Evolutionary conservation across 2,113 vertebrate species (phyloP), one percentile per base, ranked within the genome.

Genomic region (Stigmatopora argus): DNA sequence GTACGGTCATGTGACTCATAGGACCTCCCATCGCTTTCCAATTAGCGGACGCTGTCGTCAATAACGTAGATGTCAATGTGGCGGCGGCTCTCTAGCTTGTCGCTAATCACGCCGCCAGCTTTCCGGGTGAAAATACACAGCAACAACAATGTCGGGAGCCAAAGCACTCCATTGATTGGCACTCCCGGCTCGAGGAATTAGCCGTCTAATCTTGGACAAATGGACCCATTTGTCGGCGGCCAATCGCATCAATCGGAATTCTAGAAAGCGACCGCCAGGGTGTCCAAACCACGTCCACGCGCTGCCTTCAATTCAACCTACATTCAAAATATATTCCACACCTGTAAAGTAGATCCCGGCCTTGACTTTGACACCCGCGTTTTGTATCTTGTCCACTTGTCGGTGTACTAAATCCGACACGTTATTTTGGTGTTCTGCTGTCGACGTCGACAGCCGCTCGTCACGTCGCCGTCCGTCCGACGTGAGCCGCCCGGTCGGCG

Each of bases 31-130:
- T 89, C 89, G 90, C 89, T 91, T 91, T 91, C 89, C 90, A 90
- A 92, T 91, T 89, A 91, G 88, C 83, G 83, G 83, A 81, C 86
- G 83, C 89, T 87, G 83, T 91, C 86, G 84, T 90, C 90, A 89
- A 90, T 90, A 90, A 91, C 90, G 88, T 82, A 84, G 82, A 91
- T 88, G 90, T 90, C 90, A 89, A 91, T 90, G 90, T 74, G 84
- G 83, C 78, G 75, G 81, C 78, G 80, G 82, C 85, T 55, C 21
- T 55, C 52, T 53, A 4, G n/a, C 21, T 81, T 81, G 84, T 88
- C 84, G 90, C 90, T 90, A 89, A 91, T 90, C 89, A 89, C 80
- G 61, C 84, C 77, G 82, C 89, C 86, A 67, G 57, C 86, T 85
- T 83, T 80, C 86, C 41, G 59, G 59, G 18, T 41, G 35, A 14